Evolutionary conservation across 2,888 invertebrate species (phyloP), one percentile per base, ranked within the genome.

Genomic region (Cosmia trapezina): DNA sequence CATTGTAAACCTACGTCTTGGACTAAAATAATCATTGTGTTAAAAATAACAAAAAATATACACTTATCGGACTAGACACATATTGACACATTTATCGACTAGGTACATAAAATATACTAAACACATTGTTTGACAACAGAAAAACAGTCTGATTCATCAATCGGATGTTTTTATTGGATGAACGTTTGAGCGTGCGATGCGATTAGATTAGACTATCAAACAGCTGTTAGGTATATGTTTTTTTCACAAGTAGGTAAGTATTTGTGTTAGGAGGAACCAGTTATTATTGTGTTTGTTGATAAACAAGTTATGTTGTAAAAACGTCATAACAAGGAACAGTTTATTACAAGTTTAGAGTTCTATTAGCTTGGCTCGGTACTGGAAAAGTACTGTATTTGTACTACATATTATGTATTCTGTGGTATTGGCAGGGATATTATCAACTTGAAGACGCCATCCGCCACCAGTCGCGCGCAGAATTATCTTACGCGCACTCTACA

Each of bases 141-240:
- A 56, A 66, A 49, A 54, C 9, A 4, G 19, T 41, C 2, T 67
- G 62, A 64, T 54, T 63, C 37, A 66, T 51, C 1, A 22, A 1
- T 63, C n/a, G 33, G 45, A 64, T 80, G 54, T 76, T 49, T 60
- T 43, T 17, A n/a, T 1, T 33, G n/a, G n/a, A n/a, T 33, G 6
- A 65, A 49, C 33, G 12, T 57, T 57, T 37, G 56, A 45, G n/a
- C n/a, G 51, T 14, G 12, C n/a, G 64, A 78, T 12, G 12, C n/a
- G 64, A 78, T 75, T 51, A 69, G 76, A 66, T 70, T 12, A 19
- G 11, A 33, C 1, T 45, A 33, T 57, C 1, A 33, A 71, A 65
- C 64, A 80, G 61, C 73, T 77, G 73, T 51, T 61, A 11, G 7
- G 43, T 45, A 5, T 37, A 5, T 37, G 6, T 37, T 37, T 61